These are phyloP conservation scores for Choristoneura rosaceana DNA, from an alignment of 2,888 invertebrate species.

Conservation along the genomic window DNA sequence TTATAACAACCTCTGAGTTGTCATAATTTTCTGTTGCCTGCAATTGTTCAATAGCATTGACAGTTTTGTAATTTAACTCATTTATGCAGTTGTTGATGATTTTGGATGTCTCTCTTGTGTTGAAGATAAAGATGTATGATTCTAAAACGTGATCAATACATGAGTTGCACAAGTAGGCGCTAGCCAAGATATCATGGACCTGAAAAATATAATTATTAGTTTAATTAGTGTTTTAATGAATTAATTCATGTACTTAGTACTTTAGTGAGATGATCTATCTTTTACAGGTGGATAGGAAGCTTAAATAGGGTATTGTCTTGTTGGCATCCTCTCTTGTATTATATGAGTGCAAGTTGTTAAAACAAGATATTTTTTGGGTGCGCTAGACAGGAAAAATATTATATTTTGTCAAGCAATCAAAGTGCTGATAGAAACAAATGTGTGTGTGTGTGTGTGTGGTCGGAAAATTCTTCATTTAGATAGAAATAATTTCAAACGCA, in stretches of 20 bases:
- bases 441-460: too few relatives aligned
- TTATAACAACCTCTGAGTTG: conserved; percentile 60
- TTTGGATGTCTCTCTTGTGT: conserved; percentile 57
- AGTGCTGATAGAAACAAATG: too few relatives aligned
- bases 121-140: conserved; percentile 61
- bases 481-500: too few relatives aligned
- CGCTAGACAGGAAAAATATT: too few relatives aligned
- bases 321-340: too few relatives aligned
- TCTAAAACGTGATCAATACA: conserved; percentile 62
- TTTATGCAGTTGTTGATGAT: conserved; percentile 56
- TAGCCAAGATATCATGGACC: conserved; percentile 56
- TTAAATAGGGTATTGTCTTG: too few relatives aligned
- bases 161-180: conserved; percentile 54
- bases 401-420: too few relatives aligned
- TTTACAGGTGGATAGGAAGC: too few relatives aligned
- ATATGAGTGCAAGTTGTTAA: too few relatives aligned
- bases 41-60: conserved; percentile 55
- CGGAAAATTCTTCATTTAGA: too few relatives aligned
- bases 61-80: conserved; percentile 60
- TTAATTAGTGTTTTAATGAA: neutral
- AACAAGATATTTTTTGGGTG: too few relatives aligned
- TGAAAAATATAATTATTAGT: conserved; percentile 43
- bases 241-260: too few relatives aligned
- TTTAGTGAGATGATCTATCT: neutral
- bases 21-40: conserved; percentile 45